Evolutionary conservation across 1,140 invertebrate species (phyloP), one percentile per base, ranked within the genome.

Genomic region (Aplysia californica): DNA sequence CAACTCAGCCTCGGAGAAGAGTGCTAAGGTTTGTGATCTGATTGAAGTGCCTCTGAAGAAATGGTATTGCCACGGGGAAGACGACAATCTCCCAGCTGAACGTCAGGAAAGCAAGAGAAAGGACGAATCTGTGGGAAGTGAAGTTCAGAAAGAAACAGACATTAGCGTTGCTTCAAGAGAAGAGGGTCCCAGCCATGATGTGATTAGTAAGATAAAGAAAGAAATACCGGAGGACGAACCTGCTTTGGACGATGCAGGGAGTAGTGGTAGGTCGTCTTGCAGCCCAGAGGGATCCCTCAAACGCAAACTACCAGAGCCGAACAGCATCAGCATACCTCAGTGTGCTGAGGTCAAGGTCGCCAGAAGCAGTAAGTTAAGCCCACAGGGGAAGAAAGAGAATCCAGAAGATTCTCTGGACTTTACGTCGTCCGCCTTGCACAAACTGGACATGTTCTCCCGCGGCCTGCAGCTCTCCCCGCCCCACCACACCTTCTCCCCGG

Each of bases 21-120:
- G 33, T 71, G 61, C 61, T 33, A 73, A 73, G 41, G 64, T 73
- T 3, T 73, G 70, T 73, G 70, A 73, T 73, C 68, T 71, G 3
- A 39, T 75, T n/a, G 72, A 75, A 66, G 61, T 75, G 59, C 72
- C 72, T 65, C 61, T 75, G 1, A 75, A 66, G 38, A 75, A 65
- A 35, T 75, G 72, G 72, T 55, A 72, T 61, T 61, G 70, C 41
- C 61, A 36, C 6, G 36, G 50, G 33, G 68, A 6, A 18, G 41
- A 50, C 29, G 1, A 10, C 10, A 55, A 55, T 20, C 50, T n/a
- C 4, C 29, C 5, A 26, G 50, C 33, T n/a, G 15, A 44, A 1
- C 58, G 18, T 18, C 10, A 61, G 10, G 58, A 61, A 26, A 29
- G 26, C 29, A 6, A 61, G 6, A 10, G 58, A 10, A 50, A n/a